Evolutionary conservation across 2,888 invertebrate genomes (phyloP).

Genomic region (Metalampra italica): DNA sequence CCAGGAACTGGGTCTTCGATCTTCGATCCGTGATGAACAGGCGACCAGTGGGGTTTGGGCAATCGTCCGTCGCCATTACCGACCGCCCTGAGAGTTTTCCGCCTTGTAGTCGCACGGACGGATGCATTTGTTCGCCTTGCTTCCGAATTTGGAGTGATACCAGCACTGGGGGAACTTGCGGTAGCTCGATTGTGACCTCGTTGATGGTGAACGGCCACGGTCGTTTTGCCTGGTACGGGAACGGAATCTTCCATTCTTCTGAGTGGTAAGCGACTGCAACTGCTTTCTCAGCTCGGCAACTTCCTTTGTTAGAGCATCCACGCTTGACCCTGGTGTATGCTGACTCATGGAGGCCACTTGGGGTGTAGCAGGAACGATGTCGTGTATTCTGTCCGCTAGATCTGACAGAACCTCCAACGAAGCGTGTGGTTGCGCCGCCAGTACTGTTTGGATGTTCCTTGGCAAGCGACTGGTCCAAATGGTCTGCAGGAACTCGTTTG

Average conservation of each 20-base stretch:
- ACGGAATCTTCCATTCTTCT: neutral
- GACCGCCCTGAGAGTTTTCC: conserved; percentile 17
- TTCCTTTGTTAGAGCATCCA: neutral
- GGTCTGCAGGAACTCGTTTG: conserved; percentile 12
- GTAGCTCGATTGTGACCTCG: neutral
- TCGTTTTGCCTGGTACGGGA: neutral
- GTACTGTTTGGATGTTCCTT: too few species aligned
- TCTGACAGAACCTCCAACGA: conserved; percentile 7
- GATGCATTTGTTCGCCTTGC: neutral
- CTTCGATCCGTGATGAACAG: conserved; percentile 20
- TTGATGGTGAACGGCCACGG: neutral
- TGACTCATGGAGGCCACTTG: neutral
- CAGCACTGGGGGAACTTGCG: conserved; percentile 4
- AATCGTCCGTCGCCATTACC: conserved; percentile 13
- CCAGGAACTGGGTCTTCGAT: conserved; percentile 19
- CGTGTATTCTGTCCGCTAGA: conserved; percentile 7
- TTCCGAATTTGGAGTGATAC: conserved; percentile 7
- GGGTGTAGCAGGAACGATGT: conserved; percentile 1
- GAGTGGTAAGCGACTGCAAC: neutral
- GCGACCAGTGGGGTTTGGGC: conserved; percentile 10
- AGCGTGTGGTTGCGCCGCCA: too few species aligned
- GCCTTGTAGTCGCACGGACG: conserved; percentile 4
- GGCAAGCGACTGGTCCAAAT: too few species aligned
- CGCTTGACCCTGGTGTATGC: neutral
- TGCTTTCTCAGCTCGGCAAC: conserved; percentile 1